Base-by-base conservation (phyloP, 2,797 vertebrate genomes). In the Chelmon rostratus region DNA sequence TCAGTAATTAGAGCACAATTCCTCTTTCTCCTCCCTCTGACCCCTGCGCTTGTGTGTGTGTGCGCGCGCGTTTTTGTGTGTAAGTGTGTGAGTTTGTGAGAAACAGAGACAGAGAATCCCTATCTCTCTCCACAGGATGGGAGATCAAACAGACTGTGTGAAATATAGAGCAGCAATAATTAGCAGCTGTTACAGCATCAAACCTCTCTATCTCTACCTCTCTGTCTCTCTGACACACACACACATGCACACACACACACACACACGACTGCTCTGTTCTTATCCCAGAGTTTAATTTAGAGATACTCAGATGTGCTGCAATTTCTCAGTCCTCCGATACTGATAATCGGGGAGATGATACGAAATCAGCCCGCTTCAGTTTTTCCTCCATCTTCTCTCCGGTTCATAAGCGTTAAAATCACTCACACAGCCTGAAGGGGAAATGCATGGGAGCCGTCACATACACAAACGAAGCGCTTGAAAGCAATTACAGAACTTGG, bases 121-220 rank as follows among this genome's bases (percentile, higher is more conserved):
- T 88, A 84, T 94, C 89, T 89, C 73, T 88, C 92, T 93, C 92
- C 81, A 90, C 88, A 92, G 90, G 94, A 94, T 90, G 80, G 76
- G 79, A 95, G 92, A 95, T 96, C 95, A 96, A 96, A 95, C 92
- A 94, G 94, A 95, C 94, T 95, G 84, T 82, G 88, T 93, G 91
- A 95, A 94, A 95, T 93, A 90, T 93, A 94, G 93, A 95, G 89
- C 91, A 92, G 86, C 90, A 94, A 95, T 95, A 95, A 96, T 95
- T 94, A 96, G 94, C 94, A 95, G 93, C 94, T 94, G 94, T 92
- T 95, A 93, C 91, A 88, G 88, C 93, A 94, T 94, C 93, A 94
- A 91, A 90, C 90, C 88, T 81, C 87, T 91, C 85, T 83, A 90
- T 92, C 84, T 83, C 85, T 81, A 86, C 84, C 83, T 86, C 86